Evolutionary conservation across 2,113 vertebrate genomes (phyloP).

Genomic region (Ornithorhynchus anatinus): DNA sequence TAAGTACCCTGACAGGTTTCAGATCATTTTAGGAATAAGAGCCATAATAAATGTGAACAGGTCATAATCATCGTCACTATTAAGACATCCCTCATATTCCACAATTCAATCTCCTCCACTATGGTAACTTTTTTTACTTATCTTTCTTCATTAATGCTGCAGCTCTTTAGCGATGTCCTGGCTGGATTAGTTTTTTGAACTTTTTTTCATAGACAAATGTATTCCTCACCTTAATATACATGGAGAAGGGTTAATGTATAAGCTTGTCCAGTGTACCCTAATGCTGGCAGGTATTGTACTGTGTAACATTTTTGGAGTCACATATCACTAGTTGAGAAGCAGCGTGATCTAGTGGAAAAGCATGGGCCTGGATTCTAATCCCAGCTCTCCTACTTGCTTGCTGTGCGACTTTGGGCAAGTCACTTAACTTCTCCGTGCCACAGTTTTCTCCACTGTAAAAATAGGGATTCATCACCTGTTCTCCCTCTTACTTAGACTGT

Average conservation of each 20-base stretch:
- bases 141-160: not conserved
- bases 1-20: not conserved
- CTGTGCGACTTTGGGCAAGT: not conserved
- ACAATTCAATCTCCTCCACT: not conserved
- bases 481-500: too few relatives aligned
- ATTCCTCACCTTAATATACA: too few relatives aligned
- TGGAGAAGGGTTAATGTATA: too few relatives aligned
- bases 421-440: not conserved
- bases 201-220: too few relatives aligned
- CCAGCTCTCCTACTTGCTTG: not conserved
- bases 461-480: not conserved
- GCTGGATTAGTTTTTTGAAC: too few relatives aligned
- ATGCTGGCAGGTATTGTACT: too few relatives aligned
- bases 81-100: not conserved
- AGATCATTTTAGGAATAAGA: not conserved
- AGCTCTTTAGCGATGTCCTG: not conserved
- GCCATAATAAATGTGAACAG: not conserved
- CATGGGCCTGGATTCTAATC: not conserved
- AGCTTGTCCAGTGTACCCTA: too few relatives aligned
- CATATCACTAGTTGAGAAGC: too few relatives aligned
- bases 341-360: too few relatives aligned
- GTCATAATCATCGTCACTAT: not conserved
- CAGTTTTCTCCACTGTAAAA: not conserved
- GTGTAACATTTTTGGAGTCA: too few relatives aligned
- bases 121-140: not conserved